Evolutionary conservation across 2,888 invertebrate species (phyloP).

Genomic region (Melanotus villosus): DNA sequence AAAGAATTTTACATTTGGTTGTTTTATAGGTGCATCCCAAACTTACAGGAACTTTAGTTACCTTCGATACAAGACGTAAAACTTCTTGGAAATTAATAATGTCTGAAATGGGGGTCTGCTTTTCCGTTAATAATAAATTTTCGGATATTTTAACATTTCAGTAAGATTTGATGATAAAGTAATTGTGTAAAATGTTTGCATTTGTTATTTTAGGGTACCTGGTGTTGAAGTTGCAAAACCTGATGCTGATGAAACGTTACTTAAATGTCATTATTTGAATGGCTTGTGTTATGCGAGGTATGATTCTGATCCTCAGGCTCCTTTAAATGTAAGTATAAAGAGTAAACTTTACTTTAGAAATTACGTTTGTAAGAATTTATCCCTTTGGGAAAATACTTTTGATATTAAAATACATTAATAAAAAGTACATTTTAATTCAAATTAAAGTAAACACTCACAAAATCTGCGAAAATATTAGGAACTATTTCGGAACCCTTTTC

Average conservation of each 20-base stretch:
- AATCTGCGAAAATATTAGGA: no score
- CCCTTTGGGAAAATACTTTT: no score
- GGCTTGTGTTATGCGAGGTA: slow-evolving; percentile 68
- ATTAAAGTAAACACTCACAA: no score
- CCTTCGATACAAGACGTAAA: slow-evolving; percentile 66
- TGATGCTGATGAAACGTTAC: slow-evolving; percentile 34
- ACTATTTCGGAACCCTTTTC: no score
- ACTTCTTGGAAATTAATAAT: slow-evolving; percentile 71
- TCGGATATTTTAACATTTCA: slow-evolving; percentile 68
- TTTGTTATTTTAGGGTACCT: slow-evolving; percentile 33
- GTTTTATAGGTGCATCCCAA: slow-evolving; percentile 69
- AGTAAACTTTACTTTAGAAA: not conserved
- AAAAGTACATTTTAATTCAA: no score
- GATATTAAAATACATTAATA: no score
- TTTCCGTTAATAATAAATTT: slow-evolving; percentile 75
- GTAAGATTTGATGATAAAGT: slow-evolving; percentile 60
- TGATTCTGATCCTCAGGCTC: slow-evolving; percentile 65
- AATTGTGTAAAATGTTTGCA: slow-evolving; percentile 29
- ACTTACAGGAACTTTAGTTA: slow-evolving; percentile 67
- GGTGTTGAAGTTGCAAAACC: slow-evolving; percentile 34
- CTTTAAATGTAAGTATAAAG: slow-evolving; percentile 60
- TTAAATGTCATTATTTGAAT: slow-evolving; percentile 67
- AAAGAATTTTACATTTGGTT: not conserved
- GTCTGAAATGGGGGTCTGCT: slow-evolving; percentile 78
- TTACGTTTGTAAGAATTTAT: not conserved